phyloP scores from a whole-genome alignment of 53 echinoderm and acorn worm species.

The Holothuria leucospilota region DNA sequence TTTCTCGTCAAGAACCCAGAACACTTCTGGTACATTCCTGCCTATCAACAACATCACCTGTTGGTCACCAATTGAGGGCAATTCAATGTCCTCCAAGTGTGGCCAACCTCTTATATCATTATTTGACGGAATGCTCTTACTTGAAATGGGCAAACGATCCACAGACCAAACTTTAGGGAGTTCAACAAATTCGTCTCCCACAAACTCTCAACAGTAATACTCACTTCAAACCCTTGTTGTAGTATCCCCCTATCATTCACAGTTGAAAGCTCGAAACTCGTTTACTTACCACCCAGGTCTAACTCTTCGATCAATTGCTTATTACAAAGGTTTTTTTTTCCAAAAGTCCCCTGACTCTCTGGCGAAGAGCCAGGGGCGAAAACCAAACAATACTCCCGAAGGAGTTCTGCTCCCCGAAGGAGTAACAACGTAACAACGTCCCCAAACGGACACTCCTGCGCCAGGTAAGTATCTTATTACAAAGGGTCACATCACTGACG shows the following conservation, averaged over 20 bases:
- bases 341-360: no score
- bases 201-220: conserved; percentile 25
- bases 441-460: no score
- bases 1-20: conserved; percentile 51
- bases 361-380: no score
- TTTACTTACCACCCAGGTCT: no score
- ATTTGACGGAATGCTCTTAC: conserved; percentile 20
- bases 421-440: no score
- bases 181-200: conserved; percentile 31
- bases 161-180: conserved; percentile 26
- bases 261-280: no score
- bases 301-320: neutral
- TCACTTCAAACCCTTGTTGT: conserved; percentile 26
- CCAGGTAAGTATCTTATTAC: no score
- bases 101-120: conserved; percentile 48
- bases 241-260: neutral
- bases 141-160: no score
- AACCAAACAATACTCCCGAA: no score
- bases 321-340: no score
- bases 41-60: conserved; percentile 45
- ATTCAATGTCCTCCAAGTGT: conserved; percentile 41
- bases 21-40: conserved; percentile 48
- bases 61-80: neutral
- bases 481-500: neutral
- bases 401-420: no score